Evolutionary conservation across 2,888 invertebrate species (phyloP).

Genomic region (Drosophila stalkeri): DNA sequence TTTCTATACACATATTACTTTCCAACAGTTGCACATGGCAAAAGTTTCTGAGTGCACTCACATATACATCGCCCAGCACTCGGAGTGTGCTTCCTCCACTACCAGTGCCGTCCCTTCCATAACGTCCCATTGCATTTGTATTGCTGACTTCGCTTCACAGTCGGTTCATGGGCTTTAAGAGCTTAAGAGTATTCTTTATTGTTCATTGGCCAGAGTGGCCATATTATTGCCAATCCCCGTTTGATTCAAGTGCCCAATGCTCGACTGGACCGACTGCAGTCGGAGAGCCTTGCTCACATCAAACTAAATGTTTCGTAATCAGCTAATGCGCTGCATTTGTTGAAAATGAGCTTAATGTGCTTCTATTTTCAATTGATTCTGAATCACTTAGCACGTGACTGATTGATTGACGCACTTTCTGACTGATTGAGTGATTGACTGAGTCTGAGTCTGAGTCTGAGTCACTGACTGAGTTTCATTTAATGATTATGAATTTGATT

Average conservation of each 20-base stretch:
- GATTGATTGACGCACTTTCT: background rate
- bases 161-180: constrained; percentile 33
- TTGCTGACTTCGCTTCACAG: constrained; percentile 48
- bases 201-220: constrained; percentile 51
- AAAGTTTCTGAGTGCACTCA: constrained; percentile 52
- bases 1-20: constrained; percentile 40
- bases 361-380: too few relatives aligned
- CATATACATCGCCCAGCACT: background rate
- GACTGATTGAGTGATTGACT: background rate
- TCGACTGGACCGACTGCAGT: background rate
- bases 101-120: background rate
- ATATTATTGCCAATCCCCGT: constrained; percentile 39
- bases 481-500: too few relatives aligned
- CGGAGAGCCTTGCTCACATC: background rate
- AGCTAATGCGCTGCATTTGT: background rate
- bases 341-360: background rate
- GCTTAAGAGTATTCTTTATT: constrained; percentile 59
- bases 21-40: constrained; percentile 61
- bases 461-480: background rate
- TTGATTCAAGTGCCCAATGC: constrained; percentile 8
- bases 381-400: too few relatives aligned
- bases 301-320: background rate
- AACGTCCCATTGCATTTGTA: constrained; percentile 39
- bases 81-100: background rate
- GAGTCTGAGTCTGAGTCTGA: too few relatives aligned